phyloP scores from a whole-genome alignment of 1,140 invertebrate species.

The Vanessa tameamea region DNA sequence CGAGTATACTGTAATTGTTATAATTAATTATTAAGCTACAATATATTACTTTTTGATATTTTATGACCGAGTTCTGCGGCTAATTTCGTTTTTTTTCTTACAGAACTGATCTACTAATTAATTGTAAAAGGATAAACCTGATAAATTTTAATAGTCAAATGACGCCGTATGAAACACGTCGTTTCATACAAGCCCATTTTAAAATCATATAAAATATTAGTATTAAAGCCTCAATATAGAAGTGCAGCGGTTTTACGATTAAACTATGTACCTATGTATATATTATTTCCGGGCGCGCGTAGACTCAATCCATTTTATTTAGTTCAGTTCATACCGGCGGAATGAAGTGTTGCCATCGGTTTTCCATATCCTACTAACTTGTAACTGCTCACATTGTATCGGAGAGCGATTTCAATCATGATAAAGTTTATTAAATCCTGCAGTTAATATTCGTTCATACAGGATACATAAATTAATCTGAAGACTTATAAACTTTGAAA shows the following conservation, averaged over 20 bases:
- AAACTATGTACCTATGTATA: not conserved
- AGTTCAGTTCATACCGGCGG: constrained; percentile 12
- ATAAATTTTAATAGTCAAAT: too few species aligned
- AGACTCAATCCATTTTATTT: constrained; percentile 22
- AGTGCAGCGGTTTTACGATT: not conserved
- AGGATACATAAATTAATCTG: too few species aligned
- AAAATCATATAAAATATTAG: not conserved
- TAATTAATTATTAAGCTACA: too few species aligned
- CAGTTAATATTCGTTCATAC: too few species aligned
- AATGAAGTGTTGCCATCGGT: constrained; percentile 25
- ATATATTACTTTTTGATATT: too few species aligned
- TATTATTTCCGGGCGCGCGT: constrained; percentile 6
- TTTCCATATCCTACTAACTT: constrained; percentile 24
- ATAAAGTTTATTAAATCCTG: too few species aligned
- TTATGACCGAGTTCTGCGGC: too few species aligned
- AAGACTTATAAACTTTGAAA: too few species aligned
- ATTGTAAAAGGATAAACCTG: too few species aligned
- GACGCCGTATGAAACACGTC: not conserved
- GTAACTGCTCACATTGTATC: not conserved
- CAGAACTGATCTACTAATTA: too few species aligned
- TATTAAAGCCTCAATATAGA: not conserved
- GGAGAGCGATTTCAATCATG: not conserved
- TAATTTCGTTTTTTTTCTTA: too few species aligned
- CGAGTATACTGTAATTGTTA: too few species aligned
- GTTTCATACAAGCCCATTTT: not conserved